A percentile compares a stretch with the other conserved stretches of the same genome.
phyloP scores from a whole-genome alignment of 92 coral and sea anemone species.

The Heliopora coerulea region DNA sequence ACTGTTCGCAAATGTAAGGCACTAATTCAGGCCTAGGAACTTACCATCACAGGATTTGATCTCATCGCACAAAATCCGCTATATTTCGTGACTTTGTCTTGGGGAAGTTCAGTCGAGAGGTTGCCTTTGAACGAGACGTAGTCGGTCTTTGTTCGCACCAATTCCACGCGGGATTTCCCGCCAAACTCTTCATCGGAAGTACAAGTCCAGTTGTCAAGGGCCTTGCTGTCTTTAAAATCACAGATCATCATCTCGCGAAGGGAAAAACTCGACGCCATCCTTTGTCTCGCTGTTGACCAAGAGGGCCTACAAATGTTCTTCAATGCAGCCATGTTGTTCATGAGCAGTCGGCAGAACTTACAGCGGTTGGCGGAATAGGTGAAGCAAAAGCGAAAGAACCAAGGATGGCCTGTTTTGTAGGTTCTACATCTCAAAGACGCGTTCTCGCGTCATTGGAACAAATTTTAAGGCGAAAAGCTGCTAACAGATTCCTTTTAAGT shows the following conservation, averaged over 20 bases:
- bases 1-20: neutral
- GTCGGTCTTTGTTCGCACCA: constrained; percentile 69
- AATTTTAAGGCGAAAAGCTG: too few species aligned
- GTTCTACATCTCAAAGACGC: too few species aligned
- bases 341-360: neutral
- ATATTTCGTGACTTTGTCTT: constrained; percentile 71
- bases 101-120: constrained; percentile 79
- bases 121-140: constrained; percentile 77
- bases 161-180: constrained; percentile 78
- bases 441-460: too few species aligned
- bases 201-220: constrained; percentile 72
- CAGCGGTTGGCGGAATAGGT: neutral
- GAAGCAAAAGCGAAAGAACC: too few species aligned
- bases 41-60: constrained; percentile 87
- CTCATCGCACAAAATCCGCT: constrained; percentile 93
- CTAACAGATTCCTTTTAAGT: too few species aligned
- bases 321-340: constrained; percentile 24
- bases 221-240: constrained; percentile 69
- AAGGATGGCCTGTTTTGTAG: too few species aligned
- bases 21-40: constrained; percentile 5
- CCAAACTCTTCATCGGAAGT: constrained; percentile 88
- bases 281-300: neutral
- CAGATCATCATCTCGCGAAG: constrained; percentile 71
- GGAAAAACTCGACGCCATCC: constrained; percentile 1
- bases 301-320: neutral